Evolutionary conservation across 2,888 invertebrate species (phyloP).

Genomic region (Stenurella melanura): DNA sequence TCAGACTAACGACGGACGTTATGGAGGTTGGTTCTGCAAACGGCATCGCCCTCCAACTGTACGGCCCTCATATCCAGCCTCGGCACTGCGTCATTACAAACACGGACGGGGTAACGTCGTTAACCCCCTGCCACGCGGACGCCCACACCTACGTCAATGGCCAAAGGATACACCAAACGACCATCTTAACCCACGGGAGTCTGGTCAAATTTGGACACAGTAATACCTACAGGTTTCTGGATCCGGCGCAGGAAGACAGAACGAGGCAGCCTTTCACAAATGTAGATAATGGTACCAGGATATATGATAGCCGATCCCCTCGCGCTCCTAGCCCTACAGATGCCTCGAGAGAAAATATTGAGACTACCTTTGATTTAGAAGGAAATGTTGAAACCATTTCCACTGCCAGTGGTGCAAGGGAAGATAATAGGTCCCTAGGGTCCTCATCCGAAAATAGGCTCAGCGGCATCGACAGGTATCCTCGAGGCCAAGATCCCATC

Average conservation of each 20-base stretch:
- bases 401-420: slow-evolving; percentile 87
- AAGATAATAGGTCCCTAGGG: slow-evolving; percentile 77
- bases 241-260: slow-evolving; percentile 87
- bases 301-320: slow-evolving; percentile 81
- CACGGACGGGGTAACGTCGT: slow-evolving; percentile 92
- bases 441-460: slow-evolving; percentile 84
- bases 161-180: slow-evolving; percentile 93
- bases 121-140: slow-evolving; percentile 94
- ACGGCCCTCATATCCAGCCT: slow-evolving; percentile 94
- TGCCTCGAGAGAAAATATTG: slow-evolving; percentile 83
- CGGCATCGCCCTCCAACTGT: slow-evolving; percentile 85
- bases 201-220: slow-evolving; percentile 90
- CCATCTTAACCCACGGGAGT: slow-evolving; percentile 90
- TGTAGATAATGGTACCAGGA: slow-evolving; percentile 78
- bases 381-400: slow-evolving; percentile 95
- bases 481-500: slow-evolving; percentile 89
- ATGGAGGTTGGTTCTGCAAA: slow-evolving; percentile 87
- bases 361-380: slow-evolving; percentile 92
- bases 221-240: slow-evolving; percentile 90
- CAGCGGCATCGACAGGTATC: slow-evolving; percentile 74
- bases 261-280: slow-evolving; percentile 80
- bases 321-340: slow-evolving; percentile 72
- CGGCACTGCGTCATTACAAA: slow-evolving; percentile 95
- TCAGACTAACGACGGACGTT: slow-evolving; percentile 79
- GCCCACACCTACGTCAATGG: slow-evolving; percentile 97